These are phyloP conservation scores for Clitarchus hookeri DNA, from an alignment of 2,888 invertebrate species.

Conservation along the genomic window DNA sequence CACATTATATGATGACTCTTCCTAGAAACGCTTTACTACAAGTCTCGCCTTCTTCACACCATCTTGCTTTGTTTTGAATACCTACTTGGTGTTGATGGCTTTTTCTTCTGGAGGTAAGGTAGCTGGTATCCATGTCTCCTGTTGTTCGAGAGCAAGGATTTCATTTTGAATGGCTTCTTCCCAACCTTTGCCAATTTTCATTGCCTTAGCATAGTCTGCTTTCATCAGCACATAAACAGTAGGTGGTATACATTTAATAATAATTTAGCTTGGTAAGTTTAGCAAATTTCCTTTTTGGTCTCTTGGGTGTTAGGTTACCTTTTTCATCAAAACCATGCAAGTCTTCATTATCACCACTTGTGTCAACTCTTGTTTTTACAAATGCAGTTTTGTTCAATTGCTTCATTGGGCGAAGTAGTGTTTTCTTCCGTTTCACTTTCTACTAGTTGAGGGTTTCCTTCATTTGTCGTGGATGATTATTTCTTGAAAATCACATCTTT, in stretches of 20 bases:
- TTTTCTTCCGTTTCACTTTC: neutral
- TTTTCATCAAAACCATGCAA: neutral
- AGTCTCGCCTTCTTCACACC: conserved; percentile 7
- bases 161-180: neutral
- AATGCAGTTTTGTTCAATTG: neutral
- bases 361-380: too few species aligned
- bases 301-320: neutral
- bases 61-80: conserved; percentile 1
- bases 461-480: neutral
- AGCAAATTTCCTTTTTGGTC: neutral
- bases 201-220: neutral
- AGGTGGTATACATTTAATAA: neutral
- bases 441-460: too few species aligned
- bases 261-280: neutral
- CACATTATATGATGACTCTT: neutral
- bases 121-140: neutral
- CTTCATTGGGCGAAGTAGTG: neutral
- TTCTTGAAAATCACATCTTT: neutral
- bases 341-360: neutral
- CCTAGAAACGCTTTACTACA: neutral
- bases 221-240: conserved; percentile 1
- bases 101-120: neutral
- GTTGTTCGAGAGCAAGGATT: neutral
- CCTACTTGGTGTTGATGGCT: neutral
- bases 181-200: neutral